phyloP scores from a whole-genome alignment of 2,113 vertebrate genomes.

The Onychostoma macrolepis region DNA sequence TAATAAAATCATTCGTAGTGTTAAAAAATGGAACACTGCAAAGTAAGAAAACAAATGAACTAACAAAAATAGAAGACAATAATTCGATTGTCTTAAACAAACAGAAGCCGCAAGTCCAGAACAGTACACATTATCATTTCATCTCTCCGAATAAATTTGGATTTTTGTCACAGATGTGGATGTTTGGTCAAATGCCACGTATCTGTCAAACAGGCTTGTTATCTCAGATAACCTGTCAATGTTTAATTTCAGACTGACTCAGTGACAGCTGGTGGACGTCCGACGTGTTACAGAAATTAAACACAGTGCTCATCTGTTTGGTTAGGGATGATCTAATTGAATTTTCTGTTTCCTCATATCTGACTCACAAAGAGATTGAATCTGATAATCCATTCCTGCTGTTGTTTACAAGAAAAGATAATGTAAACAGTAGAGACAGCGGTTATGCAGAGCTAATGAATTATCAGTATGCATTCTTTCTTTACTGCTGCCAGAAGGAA shows the following conservation, averaged over 20 bases:
- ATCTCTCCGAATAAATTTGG: neutral
- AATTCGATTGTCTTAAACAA: neutral
- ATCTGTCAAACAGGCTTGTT: conserved; percentile 42
- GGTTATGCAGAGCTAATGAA: neutral
- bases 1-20: neutral
- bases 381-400: conserved; percentile 5
- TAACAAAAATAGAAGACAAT: neutral
- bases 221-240: conserved; percentile 24
- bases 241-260: conserved; percentile 34
- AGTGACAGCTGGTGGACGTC: conserved; percentile 37
- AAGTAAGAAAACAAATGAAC: neutral
- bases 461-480: neutral
- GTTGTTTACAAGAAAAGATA: conserved; percentile 32
- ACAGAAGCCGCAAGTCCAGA: neutral
- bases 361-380: neutral
- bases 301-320: conserved; percentile 21
- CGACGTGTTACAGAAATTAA: conserved; percentile 9
- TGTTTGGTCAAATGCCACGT: conserved; percentile 39
- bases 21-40: neutral
- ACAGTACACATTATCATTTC: neutral
- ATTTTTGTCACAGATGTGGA: conserved; percentile 1
- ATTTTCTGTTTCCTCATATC: conserved; percentile 23
- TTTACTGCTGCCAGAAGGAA: neutral
- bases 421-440: neutral
- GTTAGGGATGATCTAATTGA: conserved; percentile 29